These are phyloP conservation scores for Pluvianellus socialis DNA, from an alignment of 2,113 vertebrate species.

Conservation along the genomic window DNA sequence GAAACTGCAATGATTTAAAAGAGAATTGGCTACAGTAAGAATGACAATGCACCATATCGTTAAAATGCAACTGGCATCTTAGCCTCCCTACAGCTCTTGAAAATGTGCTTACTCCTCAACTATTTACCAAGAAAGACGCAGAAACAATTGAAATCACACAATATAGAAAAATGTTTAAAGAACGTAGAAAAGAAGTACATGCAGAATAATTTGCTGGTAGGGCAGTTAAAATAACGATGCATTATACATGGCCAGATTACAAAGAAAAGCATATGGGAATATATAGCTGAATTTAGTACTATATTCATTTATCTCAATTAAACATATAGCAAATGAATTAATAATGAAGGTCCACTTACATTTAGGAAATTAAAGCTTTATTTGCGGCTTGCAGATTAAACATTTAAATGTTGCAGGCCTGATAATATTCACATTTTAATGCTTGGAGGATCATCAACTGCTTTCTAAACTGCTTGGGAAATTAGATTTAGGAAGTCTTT, in stretches of 20 bases:
- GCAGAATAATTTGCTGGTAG: constrained; percentile 69
- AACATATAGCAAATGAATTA: constrained; percentile 63
- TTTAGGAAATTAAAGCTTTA: constrained; percentile 18
- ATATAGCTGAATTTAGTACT: background rate
- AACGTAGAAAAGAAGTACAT: constrained; percentile 53
- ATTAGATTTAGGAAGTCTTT: constrained; percentile 25
- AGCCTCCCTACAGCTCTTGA: constrained; percentile 80
- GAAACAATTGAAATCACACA: constrained; percentile 78
- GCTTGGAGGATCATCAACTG: constrained; percentile 28
- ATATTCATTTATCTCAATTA: constrained; percentile 44
- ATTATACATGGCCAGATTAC: constrained; percentile 42
- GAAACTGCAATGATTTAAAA: constrained; percentile 88
- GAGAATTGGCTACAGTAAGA: constrained; percentile 88
- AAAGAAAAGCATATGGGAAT: constrained; percentile 52
- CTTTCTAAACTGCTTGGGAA: constrained; percentile 11
- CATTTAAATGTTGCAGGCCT: background rate
- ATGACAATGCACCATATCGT: constrained; percentile 83
- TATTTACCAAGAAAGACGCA: constrained; percentile 80
- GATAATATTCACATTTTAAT: constrained; percentile 49
- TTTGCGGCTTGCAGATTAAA: background rate
- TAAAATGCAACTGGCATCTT: constrained; percentile 90
- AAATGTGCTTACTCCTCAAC: constrained; percentile 84
- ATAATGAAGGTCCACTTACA: constrained; percentile 38
- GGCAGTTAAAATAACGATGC: constrained; percentile 64
- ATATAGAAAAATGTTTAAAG: constrained; percentile 74